Conservation (phyloP, 2,888 invertebrate genomes). For the Imbricaverruca yamaguchii region DNA sequence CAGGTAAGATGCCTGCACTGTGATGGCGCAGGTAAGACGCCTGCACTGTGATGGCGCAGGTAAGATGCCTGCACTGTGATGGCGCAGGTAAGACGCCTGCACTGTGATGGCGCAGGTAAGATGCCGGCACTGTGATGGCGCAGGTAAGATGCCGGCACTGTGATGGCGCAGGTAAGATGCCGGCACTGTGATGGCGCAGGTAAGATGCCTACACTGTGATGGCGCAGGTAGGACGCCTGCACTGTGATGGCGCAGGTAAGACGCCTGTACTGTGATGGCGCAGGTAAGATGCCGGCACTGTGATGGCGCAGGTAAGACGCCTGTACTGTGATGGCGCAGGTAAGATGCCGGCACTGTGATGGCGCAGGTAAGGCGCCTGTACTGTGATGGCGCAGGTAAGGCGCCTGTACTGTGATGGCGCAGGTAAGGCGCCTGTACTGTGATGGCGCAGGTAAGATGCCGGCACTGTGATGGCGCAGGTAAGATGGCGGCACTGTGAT, state of each 20-base stretch:
- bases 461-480: not conserved
- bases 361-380: not conserved
- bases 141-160: not conserved
- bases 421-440: not conserved
- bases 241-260: not conserved
- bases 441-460: not conserved
- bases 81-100: not conserved
- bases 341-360: not conserved
- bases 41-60: not conserved
- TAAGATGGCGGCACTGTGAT: not conserved
- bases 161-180: not conserved
- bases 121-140: not conserved
- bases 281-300: not conserved
- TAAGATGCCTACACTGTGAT: not conserved
- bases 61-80: not conserved
- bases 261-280: not conserved
- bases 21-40: not conserved
- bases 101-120: not conserved
- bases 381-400: not conserved
- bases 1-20: not conserved
- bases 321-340: not conserved
- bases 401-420: not conserved
- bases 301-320: not conserved
- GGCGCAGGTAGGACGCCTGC: not conserved
- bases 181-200: not conserved